Conservation (phyloP, 2,888 invertebrate species). For the Plutella xylostella region DNA sequence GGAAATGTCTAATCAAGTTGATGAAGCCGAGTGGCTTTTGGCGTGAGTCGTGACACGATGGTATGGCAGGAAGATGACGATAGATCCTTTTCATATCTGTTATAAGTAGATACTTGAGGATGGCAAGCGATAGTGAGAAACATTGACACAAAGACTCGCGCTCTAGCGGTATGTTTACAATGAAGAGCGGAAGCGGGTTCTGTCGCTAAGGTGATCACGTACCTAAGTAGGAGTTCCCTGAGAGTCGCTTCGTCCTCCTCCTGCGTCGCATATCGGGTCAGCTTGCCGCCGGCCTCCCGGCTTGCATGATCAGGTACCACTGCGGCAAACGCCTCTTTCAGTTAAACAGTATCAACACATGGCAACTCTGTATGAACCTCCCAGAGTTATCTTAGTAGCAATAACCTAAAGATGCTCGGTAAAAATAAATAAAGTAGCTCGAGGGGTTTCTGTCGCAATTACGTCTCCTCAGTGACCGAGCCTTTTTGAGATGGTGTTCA, state of each 20-base stretch:
- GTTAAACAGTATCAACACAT: slow-evolving; percentile 26
- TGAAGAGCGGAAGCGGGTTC: slow-evolving; percentile 3
- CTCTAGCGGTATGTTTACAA: slow-evolving; percentile 4
- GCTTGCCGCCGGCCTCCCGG: slow-evolving; percentile 70
- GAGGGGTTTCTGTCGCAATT: too few relatives aligned
- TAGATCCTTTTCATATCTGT: too few relatives aligned
- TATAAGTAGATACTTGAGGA: slow-evolving; percentile 58
- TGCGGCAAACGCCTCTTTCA: slow-evolving; percentile 61
- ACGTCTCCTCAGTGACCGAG: too few relatives aligned
- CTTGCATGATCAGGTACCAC: slow-evolving; percentile 68
- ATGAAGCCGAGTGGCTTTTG: too few relatives aligned
- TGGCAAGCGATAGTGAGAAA: slow-evolving; percentile 53
- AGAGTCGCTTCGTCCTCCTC: slow-evolving; percentile 94
- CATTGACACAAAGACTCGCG: slow-evolving; percentile 22
- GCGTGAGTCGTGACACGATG: too few relatives aligned
- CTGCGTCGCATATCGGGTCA: slow-evolving; percentile 85
- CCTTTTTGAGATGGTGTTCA: too few relatives aligned
- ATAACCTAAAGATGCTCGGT: too few relatives aligned
- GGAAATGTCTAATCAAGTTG: too few relatives aligned
- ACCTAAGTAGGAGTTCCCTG: slow-evolving; percentile 95
- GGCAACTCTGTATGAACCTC: too few relatives aligned
- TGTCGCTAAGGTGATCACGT: slow-evolving; percentile 57
- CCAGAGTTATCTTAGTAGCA: too few relatives aligned
- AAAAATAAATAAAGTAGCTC: too few relatives aligned
- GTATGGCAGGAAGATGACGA: too few relatives aligned